phyloP scores from a whole-genome alignment of 2,888 invertebrate genomes.

The Spodoptera picta region DNA sequence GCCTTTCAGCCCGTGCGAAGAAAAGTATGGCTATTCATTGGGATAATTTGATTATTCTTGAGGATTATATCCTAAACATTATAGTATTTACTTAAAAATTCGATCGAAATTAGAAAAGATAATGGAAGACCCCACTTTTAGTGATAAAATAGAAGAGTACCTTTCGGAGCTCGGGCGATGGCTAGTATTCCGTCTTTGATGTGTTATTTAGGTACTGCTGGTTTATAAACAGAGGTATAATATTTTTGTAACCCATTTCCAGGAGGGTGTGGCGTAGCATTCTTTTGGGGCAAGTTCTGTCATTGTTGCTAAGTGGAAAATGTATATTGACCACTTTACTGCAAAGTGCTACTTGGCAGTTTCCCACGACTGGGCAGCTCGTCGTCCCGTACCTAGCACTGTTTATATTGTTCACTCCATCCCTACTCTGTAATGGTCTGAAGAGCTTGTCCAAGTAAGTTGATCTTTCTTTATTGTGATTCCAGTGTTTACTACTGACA shows the following conservation, averaged over 20 bases:
- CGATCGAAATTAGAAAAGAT: conserved; percentile 33
- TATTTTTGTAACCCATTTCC: conserved; percentile 49
- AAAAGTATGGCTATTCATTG: conserved; percentile 58
- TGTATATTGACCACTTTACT: conserved; percentile 92
- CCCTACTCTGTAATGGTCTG: conserved; percentile 92
- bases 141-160: conserved; percentile 91
- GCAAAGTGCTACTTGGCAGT: conserved; percentile 91
- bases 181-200: conserved; percentile 77
- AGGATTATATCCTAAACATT: conserved; percentile 46
- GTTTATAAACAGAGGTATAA: conserved; percentile 16
- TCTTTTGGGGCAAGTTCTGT: conserved; percentile 92
- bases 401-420: conserved; percentile 93
- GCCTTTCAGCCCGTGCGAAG: conserved; percentile 43
- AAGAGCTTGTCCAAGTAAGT: conserved; percentile 90
- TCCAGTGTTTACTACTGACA: neutral
- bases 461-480: neutral
- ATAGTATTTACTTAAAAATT: conserved; percentile 51
- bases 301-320: conserved; percentile 93
- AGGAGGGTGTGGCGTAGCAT: conserved; percentile 93
- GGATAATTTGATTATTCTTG: conserved; percentile 42
- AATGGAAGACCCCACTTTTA: conserved; percentile 87
- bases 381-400: conserved; percentile 94
- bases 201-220: conserved; percentile 28
- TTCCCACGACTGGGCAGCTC: conserved; percentile 94
- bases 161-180: conserved; percentile 92